phyloP scores from a whole-genome alignment of 2,797 vertebrate species.

The Rhinogobio ventralis region DNA sequence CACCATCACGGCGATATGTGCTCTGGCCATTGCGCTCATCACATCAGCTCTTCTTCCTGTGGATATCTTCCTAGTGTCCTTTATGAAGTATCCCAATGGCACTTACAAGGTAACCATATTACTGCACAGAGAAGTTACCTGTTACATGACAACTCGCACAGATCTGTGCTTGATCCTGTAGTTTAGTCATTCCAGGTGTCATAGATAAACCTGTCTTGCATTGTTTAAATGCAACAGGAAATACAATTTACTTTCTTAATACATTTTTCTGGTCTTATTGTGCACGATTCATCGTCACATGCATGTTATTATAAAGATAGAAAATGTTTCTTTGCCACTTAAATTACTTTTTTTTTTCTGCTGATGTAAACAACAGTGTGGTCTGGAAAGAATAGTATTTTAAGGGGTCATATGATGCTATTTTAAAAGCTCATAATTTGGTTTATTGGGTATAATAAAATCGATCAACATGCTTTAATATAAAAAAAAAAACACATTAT shows the following conservation, averaged over 20 bases:
- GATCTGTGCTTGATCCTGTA: background rate
- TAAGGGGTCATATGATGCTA: background rate
- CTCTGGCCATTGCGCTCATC: constrained; percentile 92
- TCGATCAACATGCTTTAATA: background rate
- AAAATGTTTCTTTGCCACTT: background rate
- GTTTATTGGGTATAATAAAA: background rate
- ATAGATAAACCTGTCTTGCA: background rate
- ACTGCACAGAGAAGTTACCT: background rate
- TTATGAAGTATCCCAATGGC: constrained; percentile 95
- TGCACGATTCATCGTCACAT: background rate
- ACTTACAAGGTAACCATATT: constrained; percentile 89
- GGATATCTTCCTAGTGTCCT: constrained; percentile 98
- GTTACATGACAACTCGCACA: background rate
- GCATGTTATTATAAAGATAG: background rate
- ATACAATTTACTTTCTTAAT: background rate
- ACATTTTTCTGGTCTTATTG: background rate
- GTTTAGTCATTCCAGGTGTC: background rate
- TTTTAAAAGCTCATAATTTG: background rate
- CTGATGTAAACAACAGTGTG: background rate
- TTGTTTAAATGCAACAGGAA: background rate
- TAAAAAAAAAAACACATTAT: background rate
- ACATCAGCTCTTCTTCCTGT: constrained; percentile 95
- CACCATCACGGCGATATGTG: constrained; percentile 96
- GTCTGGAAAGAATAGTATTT: background rate
- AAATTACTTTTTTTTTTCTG: background rate